Evolutionary conservation across 2,888 invertebrate species (phyloP), one percentile per base, ranked within the genome.

Genomic region (Caenorhabditis becei): DNA sequence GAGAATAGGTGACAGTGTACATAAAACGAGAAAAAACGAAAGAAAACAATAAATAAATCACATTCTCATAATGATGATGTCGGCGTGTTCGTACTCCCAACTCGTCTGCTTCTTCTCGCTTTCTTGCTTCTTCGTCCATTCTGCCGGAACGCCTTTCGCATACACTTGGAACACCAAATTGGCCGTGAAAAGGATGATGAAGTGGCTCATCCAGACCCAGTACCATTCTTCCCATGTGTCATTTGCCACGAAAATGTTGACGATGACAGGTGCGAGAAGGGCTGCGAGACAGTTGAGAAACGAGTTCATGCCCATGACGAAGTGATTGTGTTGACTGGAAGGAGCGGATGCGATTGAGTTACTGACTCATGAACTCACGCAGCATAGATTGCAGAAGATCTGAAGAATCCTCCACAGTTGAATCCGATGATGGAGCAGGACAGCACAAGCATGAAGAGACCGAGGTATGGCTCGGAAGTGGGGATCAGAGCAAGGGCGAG

Each of bases 151-250:
- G 7, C 80, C 84, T 44, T 80, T 80, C 23, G 80, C 84, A 59
- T 72, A 79, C 7, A 84, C 65, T 65, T 71, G 70, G 71, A 84
- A 84, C 61, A 78, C 63, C 44, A 83, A 66, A 62, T 84, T 84
- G 47, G 54, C 26, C n/a, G 49, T 16, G 66, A 80, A 80, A 11
- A 84, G 79, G n/a, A 77, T 28, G 26, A 80, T 59, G 37, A 82
- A 82, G 37, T 84, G 82, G 7, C 77, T 71, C 67, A 84, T 78
- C 84, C 84, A 84, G n/a, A 83, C 84, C 66, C 66, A 83, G 78
- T 80, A 84, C 84, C 84, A 84, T 71, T 84, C 84, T 20, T 82
- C 80, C 80, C 80, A 79, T 16, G 78, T 79, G 72, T 84, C 84
- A 26, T 84, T 69, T 23, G 63, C 49, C 16, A 84, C 84, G 37